phyloP scores from a whole-genome alignment of 2,113 vertebrate species.

The Chunga burmeisteri region DNA sequence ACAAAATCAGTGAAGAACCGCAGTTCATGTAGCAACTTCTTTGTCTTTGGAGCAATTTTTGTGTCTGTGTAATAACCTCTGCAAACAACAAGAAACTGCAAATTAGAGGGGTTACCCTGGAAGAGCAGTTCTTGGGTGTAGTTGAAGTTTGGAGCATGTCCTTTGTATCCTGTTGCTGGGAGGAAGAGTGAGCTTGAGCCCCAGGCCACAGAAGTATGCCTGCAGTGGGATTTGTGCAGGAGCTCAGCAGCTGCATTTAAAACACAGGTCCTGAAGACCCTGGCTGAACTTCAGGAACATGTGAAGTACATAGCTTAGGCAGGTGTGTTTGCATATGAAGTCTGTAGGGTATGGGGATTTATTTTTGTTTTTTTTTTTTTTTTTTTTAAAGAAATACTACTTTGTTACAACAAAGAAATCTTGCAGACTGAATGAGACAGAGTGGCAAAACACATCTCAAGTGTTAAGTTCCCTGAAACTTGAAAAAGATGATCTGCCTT shows the following conservation, averaged over 20 bases:
- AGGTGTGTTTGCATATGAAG: not conserved
- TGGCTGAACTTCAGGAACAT: not conserved
- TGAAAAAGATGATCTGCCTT: not conserved
- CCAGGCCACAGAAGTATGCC: not conserved
- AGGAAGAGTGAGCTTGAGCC: not conserved
- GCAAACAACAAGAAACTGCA: not conserved
- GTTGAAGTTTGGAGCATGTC: not conserved
- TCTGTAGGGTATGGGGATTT: not conserved
- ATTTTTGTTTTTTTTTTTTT: not conserved
- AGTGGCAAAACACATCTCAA: not conserved
- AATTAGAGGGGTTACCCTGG: not conserved
- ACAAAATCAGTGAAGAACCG: not conserved
- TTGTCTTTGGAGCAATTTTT: not conserved
- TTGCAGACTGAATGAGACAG: not conserved
- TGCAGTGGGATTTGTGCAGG: not conserved
- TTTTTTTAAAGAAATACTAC: not conserved
- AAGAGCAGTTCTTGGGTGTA: not conserved
- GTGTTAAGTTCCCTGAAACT: not conserved
- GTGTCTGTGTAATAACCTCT: not conserved
- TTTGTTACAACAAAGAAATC: not conserved
- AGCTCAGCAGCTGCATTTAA: not conserved
- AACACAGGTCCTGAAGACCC: not conserved
- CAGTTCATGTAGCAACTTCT: not conserved
- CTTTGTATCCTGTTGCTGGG: not conserved
- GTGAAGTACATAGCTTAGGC: not conserved